phyloP scores from a whole-genome alignment of 1,140 invertebrate species.

The Bombus terrestris region DNA sequence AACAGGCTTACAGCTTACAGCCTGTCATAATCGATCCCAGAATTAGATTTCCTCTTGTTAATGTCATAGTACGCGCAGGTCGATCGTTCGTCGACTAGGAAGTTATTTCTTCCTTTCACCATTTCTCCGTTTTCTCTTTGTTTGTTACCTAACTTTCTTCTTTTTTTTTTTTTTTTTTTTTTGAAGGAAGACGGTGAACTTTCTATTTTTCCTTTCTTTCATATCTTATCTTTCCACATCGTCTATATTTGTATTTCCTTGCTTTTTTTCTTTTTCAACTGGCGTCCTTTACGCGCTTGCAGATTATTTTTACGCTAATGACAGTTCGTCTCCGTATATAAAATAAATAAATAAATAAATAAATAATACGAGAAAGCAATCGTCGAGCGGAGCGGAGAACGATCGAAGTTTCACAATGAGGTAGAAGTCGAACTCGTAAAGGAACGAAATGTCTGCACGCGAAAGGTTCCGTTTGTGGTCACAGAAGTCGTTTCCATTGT shows the following conservation, averaged over 20 bases:
- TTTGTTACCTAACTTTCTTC: not conserved
- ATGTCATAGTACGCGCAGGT: constrained; percentile 3
- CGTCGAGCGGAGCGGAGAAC: not conserved
- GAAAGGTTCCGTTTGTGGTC: constrained; percentile 29
- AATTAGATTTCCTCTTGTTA: constrained; percentile 33
- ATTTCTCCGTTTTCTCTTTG: not conserved
- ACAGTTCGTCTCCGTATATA: too few species aligned
- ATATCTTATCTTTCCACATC: too few species aligned
- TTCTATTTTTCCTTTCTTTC: not conserved
- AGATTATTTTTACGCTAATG: too few species aligned
- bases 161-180: not conserved
- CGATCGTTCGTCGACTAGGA: constrained; percentile 2
- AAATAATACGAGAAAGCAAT: constrained; percentile 28
- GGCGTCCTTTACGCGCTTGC: too few species aligned
- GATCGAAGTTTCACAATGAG: constrained; percentile 39
- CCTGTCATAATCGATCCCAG: constrained; percentile 30
- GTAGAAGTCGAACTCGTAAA: constrained; percentile 32
- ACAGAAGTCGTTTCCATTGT: constrained; percentile 43
- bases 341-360: too few species aligned
- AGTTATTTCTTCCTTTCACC: not conserved
- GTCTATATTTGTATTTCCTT: too few species aligned
- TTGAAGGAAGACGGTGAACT: not conserved
- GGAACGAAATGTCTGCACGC: constrained; percentile 44
- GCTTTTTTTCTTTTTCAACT: too few species aligned
- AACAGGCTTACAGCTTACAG: not conserved